Evolutionary conservation across 2,113 vertebrate genomes (phyloP), one percentile per base, ranked within the genome.

Genomic region (Pitta sordida): DNA sequence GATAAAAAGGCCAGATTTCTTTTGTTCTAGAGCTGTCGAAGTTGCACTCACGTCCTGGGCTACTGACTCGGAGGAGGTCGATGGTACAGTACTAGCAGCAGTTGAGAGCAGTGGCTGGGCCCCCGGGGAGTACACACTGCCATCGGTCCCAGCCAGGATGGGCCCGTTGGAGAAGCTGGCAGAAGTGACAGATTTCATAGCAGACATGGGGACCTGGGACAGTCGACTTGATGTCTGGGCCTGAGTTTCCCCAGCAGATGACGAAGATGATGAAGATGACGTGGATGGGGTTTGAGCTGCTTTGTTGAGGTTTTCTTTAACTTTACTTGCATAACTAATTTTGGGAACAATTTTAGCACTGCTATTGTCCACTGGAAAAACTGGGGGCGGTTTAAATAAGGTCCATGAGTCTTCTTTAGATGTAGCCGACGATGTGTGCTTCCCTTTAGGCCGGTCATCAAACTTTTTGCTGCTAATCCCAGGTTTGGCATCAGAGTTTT

Each of bases 261-360:
- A 97, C 5, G 96, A 98, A 14, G 97, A 97, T 6, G 96, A 98
- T 0, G 96, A 98, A 18, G 98, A 95, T 0, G 95, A 95, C 0
- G 93, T 63, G 41, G 97, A 96, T 46, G 98, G 97, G 68, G 95
- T 97, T 93, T 99, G 98, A 97, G 98, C 98, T 92, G 98, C 98
- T 98, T 99, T 99, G 97, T 99, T 99, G 98, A 99, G 99, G 98
- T 99, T 99, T 97, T 99, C 99, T 98, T 99, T 99, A 97, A 99
- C 99, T 99, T 99, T 99, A 97, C 99, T 99, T 98, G 99, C 99
- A 99, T 99, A 99, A 99, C 99, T 99, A 98, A 99, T 99, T 98
- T 99, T 99, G 96, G 99, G 99, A 98, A 99, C 99, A 60, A 99
- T 99, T 98, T 99, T 99, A 97, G 99, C 99, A 95, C 99, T 99